These are phyloP conservation scores for Noctua fimbriata DNA, from an alignment of 2,888 invertebrate genomes.

Conservation along the genomic window DNA sequence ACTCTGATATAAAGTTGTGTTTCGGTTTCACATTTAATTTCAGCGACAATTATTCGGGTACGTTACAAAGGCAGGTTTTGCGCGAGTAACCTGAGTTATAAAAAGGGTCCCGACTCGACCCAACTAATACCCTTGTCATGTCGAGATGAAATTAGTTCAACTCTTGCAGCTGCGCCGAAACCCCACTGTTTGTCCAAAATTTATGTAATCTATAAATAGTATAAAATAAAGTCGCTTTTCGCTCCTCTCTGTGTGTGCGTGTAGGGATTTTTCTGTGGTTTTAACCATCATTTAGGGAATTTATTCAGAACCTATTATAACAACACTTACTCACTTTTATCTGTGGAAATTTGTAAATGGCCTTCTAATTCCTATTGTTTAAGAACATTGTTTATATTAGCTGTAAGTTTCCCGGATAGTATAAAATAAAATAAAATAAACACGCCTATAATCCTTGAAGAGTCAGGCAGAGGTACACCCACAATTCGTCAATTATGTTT, in stretches of 20 bases:
- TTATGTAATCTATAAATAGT: conserved; percentile 74
- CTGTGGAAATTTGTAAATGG: too few relatives aligned
- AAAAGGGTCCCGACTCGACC: conserved; percentile 85
- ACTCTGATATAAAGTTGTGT: conserved; percentile 35
- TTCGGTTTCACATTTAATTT: conserved; percentile 69
- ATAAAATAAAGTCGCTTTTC: background rate
- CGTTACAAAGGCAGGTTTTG: conserved; percentile 76
- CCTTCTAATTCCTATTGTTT: too few relatives aligned
- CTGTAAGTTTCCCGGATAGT: too few relatives aligned
- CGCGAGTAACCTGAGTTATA: conserved; percentile 83
- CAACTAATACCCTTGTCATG: conserved; percentile 90
- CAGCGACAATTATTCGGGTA: conserved; percentile 74
- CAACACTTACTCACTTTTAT: too few relatives aligned
- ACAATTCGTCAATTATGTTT: too few relatives aligned
- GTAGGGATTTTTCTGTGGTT: background rate
- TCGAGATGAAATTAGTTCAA: conserved; percentile 89
- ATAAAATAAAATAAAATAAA: too few relatives aligned
- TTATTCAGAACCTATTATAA: background rate
- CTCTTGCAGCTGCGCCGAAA: conserved; percentile 85
- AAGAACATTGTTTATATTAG: too few relatives aligned
- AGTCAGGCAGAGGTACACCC: background rate
- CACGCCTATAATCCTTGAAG: background rate
- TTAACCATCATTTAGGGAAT: background rate
- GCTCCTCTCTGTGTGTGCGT: background rate
- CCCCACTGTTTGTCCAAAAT: conserved; percentile 84